Evolutionary conservation across 2,797 vertebrate genomes (phyloP).

Genomic region (Harpagifer antarcticus): DNA sequence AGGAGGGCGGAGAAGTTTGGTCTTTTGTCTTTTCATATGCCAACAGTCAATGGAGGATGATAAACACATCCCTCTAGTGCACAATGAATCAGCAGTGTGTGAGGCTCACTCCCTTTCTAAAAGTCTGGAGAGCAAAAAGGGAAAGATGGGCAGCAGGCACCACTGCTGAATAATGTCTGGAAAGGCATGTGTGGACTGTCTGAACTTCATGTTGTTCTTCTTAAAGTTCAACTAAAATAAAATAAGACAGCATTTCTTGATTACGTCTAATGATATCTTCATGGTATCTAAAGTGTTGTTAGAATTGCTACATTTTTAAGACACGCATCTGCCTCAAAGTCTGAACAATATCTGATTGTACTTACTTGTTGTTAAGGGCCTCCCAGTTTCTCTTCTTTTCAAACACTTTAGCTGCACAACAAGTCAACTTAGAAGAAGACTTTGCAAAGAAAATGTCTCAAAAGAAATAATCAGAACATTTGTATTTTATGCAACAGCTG

Average conservation of each 20-base stretch:
- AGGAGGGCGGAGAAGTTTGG: slow-evolving; percentile 36
- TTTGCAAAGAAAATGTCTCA: too few relatives aligned
- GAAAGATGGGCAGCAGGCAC: slow-evolving; percentile 1
- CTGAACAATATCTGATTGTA: neutral
- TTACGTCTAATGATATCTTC: neutral
- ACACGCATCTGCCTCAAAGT: neutral
- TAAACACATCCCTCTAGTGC: slow-evolving; percentile 33
- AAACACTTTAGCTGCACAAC: neutral
- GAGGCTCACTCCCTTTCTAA: slow-evolving; percentile 21
- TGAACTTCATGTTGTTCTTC: neutral
- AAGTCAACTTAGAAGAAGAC: neutral
- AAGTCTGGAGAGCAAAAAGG: slow-evolving; percentile 19
- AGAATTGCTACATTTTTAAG: slow-evolving; percentile 15
- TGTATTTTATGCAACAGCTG: neutral
- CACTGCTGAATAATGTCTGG: slow-evolving; percentile 2
- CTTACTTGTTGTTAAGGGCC: neutral
- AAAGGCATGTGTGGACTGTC: neutral
- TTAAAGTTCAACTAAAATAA: neutral
- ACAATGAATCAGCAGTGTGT: slow-evolving; percentile 54
- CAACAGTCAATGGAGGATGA: slow-evolving; percentile 52
- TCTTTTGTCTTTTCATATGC: slow-evolving; percentile 57
- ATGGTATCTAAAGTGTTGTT: slow-evolving; percentile 3
- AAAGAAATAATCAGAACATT: too few relatives aligned
- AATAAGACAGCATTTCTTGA: neutral
- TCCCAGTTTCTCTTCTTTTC: neutral